These are phyloP conservation scores for Scleropages formosus DNA, from an alignment of 2,797 vertebrate species.

Conservation along the genomic window DNA sequence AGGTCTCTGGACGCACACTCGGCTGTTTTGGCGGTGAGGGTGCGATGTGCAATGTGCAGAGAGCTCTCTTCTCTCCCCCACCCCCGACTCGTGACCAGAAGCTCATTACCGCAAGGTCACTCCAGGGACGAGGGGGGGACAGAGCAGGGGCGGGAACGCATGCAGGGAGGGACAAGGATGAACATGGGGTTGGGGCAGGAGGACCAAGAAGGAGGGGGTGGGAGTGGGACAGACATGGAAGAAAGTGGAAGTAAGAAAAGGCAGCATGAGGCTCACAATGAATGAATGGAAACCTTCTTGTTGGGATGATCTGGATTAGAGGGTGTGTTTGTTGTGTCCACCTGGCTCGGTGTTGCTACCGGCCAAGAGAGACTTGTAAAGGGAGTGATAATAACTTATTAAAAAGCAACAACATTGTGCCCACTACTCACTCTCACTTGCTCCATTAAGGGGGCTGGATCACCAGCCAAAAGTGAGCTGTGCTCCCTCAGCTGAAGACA, in stretches of 20 bases:
- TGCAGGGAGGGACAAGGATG: neutral
- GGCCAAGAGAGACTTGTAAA: too few relatives aligned
- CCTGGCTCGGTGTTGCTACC: neutral
- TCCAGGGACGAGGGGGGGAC: conserved; percentile 59
- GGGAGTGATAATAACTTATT: too few relatives aligned
- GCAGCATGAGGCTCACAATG: neutral
- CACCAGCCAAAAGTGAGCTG: too few relatives aligned
- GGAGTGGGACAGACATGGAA: neutral
- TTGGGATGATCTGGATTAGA: conserved; percentile 21
- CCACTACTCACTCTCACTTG: too few relatives aligned
- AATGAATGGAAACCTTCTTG: conserved; percentile 4
- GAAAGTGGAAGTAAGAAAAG: neutral
- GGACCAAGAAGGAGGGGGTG: neutral
- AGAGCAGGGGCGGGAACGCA: conserved; percentile 17
- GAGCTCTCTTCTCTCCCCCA: conserved; percentile 55
- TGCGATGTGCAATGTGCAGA: conserved; percentile 57
- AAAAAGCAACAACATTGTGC: too few relatives aligned
- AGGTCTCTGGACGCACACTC: conserved; percentile 54
- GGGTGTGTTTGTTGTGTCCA: neutral
- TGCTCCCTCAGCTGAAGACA: too few relatives aligned
- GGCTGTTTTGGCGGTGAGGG: conserved; percentile 36
- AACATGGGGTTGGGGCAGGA: neutral
- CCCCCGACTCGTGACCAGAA: conserved; percentile 68
- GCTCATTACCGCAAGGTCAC: conserved; percentile 78
- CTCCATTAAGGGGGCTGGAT: too few relatives aligned